Percentiles rank a stretch among this genome's conserved stretches.
Conservation (phyloP, 2,797 vertebrate genomes). For the Sarcoramphus papa region DNA sequence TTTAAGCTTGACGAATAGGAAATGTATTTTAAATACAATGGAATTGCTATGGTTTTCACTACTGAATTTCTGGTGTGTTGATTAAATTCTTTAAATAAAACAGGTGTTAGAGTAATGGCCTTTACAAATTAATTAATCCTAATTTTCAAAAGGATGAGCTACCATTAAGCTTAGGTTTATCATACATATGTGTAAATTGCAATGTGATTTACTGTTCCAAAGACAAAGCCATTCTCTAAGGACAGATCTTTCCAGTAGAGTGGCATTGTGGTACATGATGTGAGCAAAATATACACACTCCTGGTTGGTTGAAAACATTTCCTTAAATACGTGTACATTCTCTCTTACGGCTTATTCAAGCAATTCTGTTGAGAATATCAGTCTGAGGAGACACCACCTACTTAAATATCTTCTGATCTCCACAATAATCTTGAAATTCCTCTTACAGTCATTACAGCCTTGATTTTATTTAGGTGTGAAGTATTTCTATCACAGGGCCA, state of each 20-base stretch:
- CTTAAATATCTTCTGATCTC: not conserved
- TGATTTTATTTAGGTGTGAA: not conserved
- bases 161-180: conserved; percentile 7
- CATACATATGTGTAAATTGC: not conserved
- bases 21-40: conserved; percentile 33
- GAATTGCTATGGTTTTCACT: conserved; percentile 34
- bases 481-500: not conserved
- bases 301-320: not conserved
- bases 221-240: not conserved
- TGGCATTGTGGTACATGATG: not conserved
- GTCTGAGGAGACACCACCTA: not conserved
- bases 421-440: not conserved
- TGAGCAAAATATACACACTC: not conserved
- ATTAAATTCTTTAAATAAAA: conserved; percentile 61
- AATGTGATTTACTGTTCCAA: conserved; percentile 1
- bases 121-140: conserved; percentile 59
- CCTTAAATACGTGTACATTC: not conserved
- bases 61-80: conserved; percentile 48
- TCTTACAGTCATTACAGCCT: not conserved
- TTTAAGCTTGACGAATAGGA: conserved; percentile 50
- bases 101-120: conserved; percentile 38
- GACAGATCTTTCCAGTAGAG: not conserved
- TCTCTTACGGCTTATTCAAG: not conserved
- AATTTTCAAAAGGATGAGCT: conserved; percentile 29
- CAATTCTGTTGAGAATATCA: not conserved